Evolutionary conservation across 2,113 vertebrate species (phyloP).

Genomic region (Salvelinus namaycush): DNA sequence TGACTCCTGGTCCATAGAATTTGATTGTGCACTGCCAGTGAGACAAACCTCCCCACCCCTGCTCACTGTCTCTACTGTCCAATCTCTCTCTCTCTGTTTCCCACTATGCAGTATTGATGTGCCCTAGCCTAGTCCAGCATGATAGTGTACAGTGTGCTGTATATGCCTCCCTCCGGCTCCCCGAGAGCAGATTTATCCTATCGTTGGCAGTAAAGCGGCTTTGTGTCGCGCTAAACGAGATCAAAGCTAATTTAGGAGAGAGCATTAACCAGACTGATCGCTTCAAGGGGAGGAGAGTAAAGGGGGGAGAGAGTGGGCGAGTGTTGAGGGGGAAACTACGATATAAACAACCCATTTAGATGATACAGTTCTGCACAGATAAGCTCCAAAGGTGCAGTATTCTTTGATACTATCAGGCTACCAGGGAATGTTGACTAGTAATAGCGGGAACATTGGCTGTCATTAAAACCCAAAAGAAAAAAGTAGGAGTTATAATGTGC

Average conservation of each 20-base stretch:
- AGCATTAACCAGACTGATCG: conserved; percentile 70
- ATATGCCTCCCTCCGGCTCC: background rate
- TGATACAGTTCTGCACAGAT: background rate
- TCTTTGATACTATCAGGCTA: too few relatives aligned
- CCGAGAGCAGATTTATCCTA: conserved; percentile 68
- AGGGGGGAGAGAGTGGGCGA: background rate
- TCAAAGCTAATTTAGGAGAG: conserved; percentile 73
- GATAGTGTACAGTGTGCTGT: background rate
- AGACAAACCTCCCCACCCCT: conserved; percentile 4
- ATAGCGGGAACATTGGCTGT: background rate
- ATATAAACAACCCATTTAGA: background rate
- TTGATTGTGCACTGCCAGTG: conserved; percentile 37
- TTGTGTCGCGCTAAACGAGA: conserved; percentile 74
- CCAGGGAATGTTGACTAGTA: background rate
- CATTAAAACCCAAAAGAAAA: too few relatives aligned
- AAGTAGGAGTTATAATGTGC: background rate
- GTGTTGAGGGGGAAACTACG: background rate
- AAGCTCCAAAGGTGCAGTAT: background rate
- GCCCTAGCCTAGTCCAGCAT: conserved; percentile 29
- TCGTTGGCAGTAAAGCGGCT: conserved; percentile 77
- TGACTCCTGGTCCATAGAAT: conserved; percentile 66
- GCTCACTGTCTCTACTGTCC: conserved; percentile 1
- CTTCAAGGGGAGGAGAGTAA: conserved; percentile 38
- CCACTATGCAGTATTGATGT: conserved; percentile 20
- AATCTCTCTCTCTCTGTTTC: background rate